A percentile compares a stretch with the other conserved stretches of the same genome.
Evolutionary conservation across 1,140 invertebrate species (phyloP).

Genomic region (Ridgeia piscesae): DNA sequence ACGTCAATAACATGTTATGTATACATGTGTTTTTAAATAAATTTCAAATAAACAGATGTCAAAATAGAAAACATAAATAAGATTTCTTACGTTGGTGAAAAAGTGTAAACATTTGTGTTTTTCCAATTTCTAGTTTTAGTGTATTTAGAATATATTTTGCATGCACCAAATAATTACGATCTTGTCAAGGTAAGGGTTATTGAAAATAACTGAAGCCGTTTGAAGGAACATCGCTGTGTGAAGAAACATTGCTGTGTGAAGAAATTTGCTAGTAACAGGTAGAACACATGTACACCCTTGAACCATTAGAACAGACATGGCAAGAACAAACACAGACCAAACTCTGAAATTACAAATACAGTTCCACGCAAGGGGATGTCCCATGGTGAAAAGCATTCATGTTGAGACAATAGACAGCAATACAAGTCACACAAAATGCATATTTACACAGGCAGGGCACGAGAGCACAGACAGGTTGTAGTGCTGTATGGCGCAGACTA

Average conservation of each 20-base stretch:
- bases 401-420: neutral
- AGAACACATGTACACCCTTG: neutral
- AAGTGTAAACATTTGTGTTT: neutral
- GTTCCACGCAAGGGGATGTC: neutral
- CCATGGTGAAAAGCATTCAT: neutral
- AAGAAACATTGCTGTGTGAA: neutral
- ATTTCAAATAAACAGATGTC: too few relatives aligned
- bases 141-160: neutral
- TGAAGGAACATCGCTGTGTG: neutral
- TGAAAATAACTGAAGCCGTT: neutral
- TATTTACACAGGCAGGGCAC: neutral
- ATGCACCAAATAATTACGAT: neutral
- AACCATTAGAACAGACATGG: neutral
- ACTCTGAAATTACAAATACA: neutral
- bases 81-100: too few relatives aligned
- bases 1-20: neutral
- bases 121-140: neutral
- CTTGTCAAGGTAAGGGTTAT: too few relatives aligned
- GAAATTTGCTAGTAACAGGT: neutral
- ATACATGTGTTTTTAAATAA: too few relatives aligned
- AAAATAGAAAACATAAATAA: too few relatives aligned
- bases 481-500: neutral
- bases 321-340: neutral
- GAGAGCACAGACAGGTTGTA: neutral
- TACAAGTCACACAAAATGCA: neutral